Evolutionary conservation across 2,797 vertebrate genomes (phyloP), one percentile per base, ranked within the genome.

Genomic region (Liasis olivaceus): DNA sequence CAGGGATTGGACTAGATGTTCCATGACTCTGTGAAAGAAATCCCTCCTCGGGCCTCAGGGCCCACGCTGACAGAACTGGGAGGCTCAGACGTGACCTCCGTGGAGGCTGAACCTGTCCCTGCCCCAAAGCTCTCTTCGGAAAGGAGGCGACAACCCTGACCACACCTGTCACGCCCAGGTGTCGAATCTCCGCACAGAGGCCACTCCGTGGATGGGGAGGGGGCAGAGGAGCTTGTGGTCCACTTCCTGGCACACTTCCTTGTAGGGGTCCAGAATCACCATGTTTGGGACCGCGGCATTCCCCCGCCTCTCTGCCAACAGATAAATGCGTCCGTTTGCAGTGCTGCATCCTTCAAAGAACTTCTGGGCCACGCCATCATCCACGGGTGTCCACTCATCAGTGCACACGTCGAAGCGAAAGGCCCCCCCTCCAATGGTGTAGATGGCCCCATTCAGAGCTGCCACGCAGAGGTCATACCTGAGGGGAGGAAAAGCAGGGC

Each of bases 381-480:
- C 97, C 88, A 99, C 95, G 31, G 94, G 85, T 0, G 98, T 98
- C 98, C 98, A 99, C 93, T 98, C 98, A 0, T 98, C 98, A 0
- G 98, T 99, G 85, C 98, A 98, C 91, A 98, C 89, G 7, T 99
- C 98, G 8, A 99, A 97, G 0, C 98, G 98, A 91, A 99, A 96
- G 2, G 98, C 96, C 91, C 98, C 98, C 4, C 98, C 99, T 96
- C 99, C 98, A 20, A 99, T 95, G 47, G 99, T 97, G 92, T 98
- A 99, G 93, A 99, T 95, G 91, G 98, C 98, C 3, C 98, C 97
- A 0, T 99, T 98, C 92, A 99, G 98, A 8, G 98, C 97, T 0
- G 98, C 98, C 90, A 98, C 98, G n/a, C 98, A 98, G 92, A 99
- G 97, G 93, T 99, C 99, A 42, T 99, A 99, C 90, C 99, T 99